Evolutionary conservation across 2,797 vertebrate species (phyloP), one percentile per base, ranked within the genome.

Genomic region (Silurus aristotelis): DNA sequence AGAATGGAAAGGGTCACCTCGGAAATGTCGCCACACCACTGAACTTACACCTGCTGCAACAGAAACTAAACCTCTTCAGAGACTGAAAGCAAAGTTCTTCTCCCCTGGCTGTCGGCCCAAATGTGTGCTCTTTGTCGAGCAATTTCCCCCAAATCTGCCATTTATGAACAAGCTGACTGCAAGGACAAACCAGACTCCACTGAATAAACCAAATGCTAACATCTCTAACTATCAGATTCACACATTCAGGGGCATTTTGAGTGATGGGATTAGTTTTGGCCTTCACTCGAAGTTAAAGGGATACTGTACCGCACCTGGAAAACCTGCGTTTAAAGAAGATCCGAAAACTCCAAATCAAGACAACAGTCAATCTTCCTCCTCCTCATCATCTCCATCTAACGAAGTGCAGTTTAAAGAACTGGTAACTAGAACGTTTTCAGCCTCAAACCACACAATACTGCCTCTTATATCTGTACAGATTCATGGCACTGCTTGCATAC

Each of bases 361-460:
- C 60, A 66, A 70, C 22, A 78, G 27, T 60, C 70, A 73, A 52
- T 48, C 58, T 83, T 38, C 20, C 55, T 82, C 84, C 6, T 91
- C 92, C 6, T 43, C 78, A 0, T 80, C 83, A 46, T 0, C 75
- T 66, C 22, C 75, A 12, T 91, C 92, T 14, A 92, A 91, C 84
- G 88, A 94, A 0, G 94, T 93, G 7, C 91, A 95, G 87, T 95
- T 96, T 86, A 96, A 95, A 89, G 94, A 95, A 81, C 93, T 96
- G 94, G 95, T 96, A 92, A 92, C 94, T 88, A 17, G 25, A 25
- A 68, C 22, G 6, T 8, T n/a, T 19, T 14, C 12, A 7, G 27
- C 43, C 19, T 6, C 22, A 78, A 60, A 52, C 22, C 22, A 46
- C 12, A 15, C 22, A 25, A 8, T 5, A 5, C 12, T 7, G 58